Evolutionary conservation across 2,888 invertebrate species (phyloP), one percentile per base, ranked within the genome.

Genomic region (Lithophane semibrunnea): DNA sequence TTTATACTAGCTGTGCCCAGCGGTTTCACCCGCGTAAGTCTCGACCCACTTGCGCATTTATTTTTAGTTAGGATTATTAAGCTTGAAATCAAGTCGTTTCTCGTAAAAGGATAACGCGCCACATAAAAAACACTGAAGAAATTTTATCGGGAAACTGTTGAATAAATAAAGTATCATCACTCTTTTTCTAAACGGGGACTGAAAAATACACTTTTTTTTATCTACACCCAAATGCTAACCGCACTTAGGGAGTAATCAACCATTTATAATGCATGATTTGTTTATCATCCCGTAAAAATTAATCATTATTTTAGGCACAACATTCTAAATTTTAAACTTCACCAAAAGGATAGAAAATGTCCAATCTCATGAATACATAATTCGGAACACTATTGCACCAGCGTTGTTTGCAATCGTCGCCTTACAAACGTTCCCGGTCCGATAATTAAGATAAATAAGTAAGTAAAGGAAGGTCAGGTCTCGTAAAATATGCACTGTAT

Each of bases 401-500:
- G 77, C 37, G 70, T 66, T 76, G 47, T 73, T 80, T 80, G 80
- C 88, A 87, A 73, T 88, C 87, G 88, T 87, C 86, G 88, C 86
- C 84, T 79, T 74, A 75, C 79, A 84, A 88, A 84, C 80, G 88
- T 69, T 80, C 83, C 83, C 86, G 61, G 77, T 77, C 79, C 82
- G 71, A 88, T 88, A 86, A 88, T 89, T 88, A 89, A 81, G 83
- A 82, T 89, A 88, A 88, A 88, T 88, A 88, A 88, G 68, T 86
- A 79, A 89, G 77, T 75, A 70, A 79, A 79, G 44, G 76, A 83
- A 84, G 91, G 85, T 72, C 86, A 75, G 85, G 89, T 91, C 93
- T 94, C 93, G 94, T 96, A 94, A 96, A 96, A 96, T 96, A 96
- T 96, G 96, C 96, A 96, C 91, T 89, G 93, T 94, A 94, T 95